Percentiles rank a stretch among this genome's conserved stretches.
Evolutionary conservation across 2,797 vertebrate genomes (phyloP).

Genomic region (Hybognathus amarus): DNA sequence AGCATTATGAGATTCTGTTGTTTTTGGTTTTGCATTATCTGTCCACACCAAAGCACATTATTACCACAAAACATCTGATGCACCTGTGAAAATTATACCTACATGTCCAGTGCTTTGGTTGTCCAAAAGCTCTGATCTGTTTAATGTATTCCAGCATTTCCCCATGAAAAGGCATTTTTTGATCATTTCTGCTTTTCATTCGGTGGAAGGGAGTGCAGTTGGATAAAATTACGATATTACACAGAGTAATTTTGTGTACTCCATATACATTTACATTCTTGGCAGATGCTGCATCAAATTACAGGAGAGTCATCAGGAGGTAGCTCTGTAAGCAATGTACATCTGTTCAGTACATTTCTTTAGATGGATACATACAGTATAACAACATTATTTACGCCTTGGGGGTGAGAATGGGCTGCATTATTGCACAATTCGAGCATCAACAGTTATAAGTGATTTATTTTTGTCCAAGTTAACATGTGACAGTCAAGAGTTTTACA

Average conservation of each 20-base stretch:
- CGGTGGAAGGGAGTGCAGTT: background rate
- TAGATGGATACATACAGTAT: background rate
- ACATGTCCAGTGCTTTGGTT: constrained; percentile 27
- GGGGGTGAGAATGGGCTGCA: too few relatives aligned
- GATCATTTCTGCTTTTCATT: constrained; percentile 26
- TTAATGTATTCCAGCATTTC: constrained; percentile 36
- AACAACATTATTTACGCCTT: too few relatives aligned
- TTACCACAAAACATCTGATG: constrained; percentile 22
- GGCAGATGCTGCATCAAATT: background rate
- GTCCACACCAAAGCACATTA: constrained; percentile 40
- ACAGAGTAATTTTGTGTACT: constrained; percentile 10
- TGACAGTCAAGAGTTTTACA: too few relatives aligned
- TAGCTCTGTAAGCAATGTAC: background rate
- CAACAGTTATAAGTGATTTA: background rate
- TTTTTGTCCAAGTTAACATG: too few relatives aligned
- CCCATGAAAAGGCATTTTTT: constrained; percentile 36
- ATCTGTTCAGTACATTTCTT: background rate
- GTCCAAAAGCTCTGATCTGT: constrained; percentile 25
- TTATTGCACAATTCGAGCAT: background rate
- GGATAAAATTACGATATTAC: constrained; percentile 26
- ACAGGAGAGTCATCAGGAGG: background rate
- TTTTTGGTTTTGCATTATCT: constrained; percentile 34
- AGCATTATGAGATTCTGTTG: constrained; percentile 46
- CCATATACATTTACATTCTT: constrained; percentile 20
- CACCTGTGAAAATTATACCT: constrained; percentile 49